These are phyloP conservation scores for Mesorhabditis sp. DNA, from an alignment of 2,888 invertebrate species.

Conservation along the genomic window DNA sequence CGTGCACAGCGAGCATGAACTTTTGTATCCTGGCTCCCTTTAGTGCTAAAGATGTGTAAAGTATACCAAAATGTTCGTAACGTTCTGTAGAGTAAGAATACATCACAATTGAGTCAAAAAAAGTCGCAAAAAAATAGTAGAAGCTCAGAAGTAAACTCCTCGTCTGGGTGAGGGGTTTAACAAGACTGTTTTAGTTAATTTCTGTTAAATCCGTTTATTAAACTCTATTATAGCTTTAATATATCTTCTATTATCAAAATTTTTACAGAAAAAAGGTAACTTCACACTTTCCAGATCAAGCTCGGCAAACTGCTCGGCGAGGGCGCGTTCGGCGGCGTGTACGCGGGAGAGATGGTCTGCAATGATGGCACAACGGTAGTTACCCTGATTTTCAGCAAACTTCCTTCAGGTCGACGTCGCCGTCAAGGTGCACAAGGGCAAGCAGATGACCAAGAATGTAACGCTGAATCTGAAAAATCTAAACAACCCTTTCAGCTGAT, in stretches of 20 bases:
- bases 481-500: conserved; percentile 21
- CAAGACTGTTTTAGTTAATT: too few species aligned
- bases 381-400: background rate
- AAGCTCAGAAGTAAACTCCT: too few species aligned
- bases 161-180: too few species aligned
- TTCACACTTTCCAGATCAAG: conserved; percentile 15
- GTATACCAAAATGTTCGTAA: too few species aligned
- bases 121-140: too few species aligned
- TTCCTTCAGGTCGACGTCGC: conserved; percentile 20
- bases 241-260: conserved; percentile 1
- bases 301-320: conserved; percentile 35
- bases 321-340: conserved; percentile 43
- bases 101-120: too few species aligned
- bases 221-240: conserved; percentile 1
- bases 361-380: conserved; percentile 21
- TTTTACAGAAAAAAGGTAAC: background rate
- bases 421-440: conserved; percentile 42
- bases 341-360: conserved; percentile 23
- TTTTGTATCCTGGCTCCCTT: too few species aligned
- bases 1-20: too few species aligned
- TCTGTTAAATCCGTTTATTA: too few species aligned
- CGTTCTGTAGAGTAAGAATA: too few species aligned
- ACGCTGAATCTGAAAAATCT: background rate
- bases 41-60: too few species aligned
- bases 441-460: conserved; percentile 26